Evolutionary conservation across 2,113 vertebrate genomes (phyloP).

Genomic region (Pseudorectes ferrugineus): DNA sequence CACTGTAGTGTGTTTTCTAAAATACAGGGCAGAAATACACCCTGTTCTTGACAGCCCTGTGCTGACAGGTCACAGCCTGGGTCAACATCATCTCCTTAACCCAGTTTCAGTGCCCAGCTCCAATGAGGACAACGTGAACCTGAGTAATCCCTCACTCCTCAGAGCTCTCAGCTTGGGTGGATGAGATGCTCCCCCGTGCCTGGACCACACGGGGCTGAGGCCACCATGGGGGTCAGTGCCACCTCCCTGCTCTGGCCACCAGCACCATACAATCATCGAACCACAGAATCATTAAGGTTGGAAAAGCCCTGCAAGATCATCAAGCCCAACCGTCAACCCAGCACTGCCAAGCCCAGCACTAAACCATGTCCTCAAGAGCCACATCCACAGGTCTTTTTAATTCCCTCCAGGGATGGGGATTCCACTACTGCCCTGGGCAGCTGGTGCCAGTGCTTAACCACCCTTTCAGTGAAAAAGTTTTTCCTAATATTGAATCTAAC

Average conservation of each 20-base stretch:
- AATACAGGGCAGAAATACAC: not conserved
- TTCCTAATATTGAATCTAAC: not conserved
- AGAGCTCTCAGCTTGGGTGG: not conserved
- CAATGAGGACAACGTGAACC: not conserved
- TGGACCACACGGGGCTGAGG: rapidly evolving
- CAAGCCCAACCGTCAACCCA: not conserved
- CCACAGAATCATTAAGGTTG: not conserved
- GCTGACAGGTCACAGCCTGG: not conserved
- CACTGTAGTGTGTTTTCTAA: not conserved
- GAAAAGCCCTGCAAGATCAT: not conserved
- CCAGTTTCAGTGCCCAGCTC: not conserved
- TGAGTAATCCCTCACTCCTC: not conserved
- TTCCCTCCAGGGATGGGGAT: not conserved
- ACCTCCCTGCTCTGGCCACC: not conserved
- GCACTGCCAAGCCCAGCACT: not conserved
- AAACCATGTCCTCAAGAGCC: not conserved
- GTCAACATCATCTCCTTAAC: not conserved
- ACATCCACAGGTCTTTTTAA: not conserved
- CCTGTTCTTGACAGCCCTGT: not conserved
- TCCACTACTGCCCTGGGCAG: not conserved
- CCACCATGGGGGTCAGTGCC: not conserved
- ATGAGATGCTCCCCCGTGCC: not conserved
- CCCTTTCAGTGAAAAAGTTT: not conserved
- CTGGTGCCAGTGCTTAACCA: not conserved
- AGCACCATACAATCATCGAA: not conserved